Conservation (phyloP, 2,797 vertebrate species). For the Poecilia wingei region DNA sequence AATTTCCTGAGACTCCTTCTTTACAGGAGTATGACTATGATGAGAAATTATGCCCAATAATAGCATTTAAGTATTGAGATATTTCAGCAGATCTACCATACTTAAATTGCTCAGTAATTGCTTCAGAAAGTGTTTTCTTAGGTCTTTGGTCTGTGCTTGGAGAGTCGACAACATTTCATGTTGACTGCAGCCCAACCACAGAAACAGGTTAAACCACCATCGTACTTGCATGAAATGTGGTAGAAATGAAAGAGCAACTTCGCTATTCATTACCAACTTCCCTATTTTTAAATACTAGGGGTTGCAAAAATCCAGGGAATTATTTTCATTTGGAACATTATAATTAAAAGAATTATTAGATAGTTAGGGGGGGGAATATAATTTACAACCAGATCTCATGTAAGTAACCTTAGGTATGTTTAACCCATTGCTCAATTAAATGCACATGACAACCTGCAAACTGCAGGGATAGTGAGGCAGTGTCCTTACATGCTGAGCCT, state of each 20-base stretch:
- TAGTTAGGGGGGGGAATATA: no score
- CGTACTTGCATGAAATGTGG: not conserved
- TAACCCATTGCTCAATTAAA: not conserved
- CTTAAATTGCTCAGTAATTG: not conserved
- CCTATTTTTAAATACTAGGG: not conserved
- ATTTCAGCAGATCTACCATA: not conserved
- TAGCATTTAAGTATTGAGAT: not conserved
- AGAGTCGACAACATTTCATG: not conserved
- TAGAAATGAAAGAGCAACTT: not conserved
- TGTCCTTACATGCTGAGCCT: no score
- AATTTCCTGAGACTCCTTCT: not conserved
- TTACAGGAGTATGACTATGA: not conserved
- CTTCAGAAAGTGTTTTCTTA: not conserved
- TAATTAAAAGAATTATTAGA: no score
- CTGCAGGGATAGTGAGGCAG: no score
- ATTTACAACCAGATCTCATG: no score
- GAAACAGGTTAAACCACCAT: not conserved
- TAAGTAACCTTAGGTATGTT: not conserved
- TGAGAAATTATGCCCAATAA: not conserved
- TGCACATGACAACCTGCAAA: no score
- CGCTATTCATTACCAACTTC: not conserved
- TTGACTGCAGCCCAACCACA: not conserved
- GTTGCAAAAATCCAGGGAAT: not conserved
- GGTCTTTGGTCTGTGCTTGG: not conserved
- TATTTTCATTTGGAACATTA: not conserved